These are phyloP conservation scores for Cynaeus angustus DNA, from an alignment of 2,888 invertebrate species.

Conservation along the genomic window DNA sequence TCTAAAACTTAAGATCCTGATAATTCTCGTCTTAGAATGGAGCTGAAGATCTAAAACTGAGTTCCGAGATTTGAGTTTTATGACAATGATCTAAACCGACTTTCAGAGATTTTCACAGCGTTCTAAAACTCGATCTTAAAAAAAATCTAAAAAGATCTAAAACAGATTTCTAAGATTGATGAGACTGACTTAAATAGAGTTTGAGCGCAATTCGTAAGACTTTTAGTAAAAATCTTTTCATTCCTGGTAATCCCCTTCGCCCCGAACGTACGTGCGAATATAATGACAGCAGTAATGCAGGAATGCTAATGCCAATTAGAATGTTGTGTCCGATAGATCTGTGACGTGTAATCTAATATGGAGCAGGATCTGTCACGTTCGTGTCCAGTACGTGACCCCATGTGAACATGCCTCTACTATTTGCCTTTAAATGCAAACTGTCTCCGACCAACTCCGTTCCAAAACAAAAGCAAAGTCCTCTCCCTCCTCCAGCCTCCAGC, in stretches of 20 bases:
- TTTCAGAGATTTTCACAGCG: too few relatives aligned
- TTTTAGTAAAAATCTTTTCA: too few relatives aligned
- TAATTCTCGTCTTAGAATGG: too few relatives aligned
- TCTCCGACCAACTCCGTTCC: conserved; percentile 51
- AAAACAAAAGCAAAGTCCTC: conserved; percentile 27
- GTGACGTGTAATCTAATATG: conserved; percentile 71
- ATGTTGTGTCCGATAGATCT: conserved; percentile 62
- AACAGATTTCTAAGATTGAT: too few relatives aligned
- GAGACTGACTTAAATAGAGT: too few relatives aligned
- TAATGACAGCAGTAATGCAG: conserved; percentile 54
- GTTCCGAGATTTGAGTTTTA: too few relatives aligned
- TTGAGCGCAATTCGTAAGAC: too few relatives aligned
- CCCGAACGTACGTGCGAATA: conserved; percentile 48
- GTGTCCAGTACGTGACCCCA: conserved; percentile 70
- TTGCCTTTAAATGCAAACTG: conserved; percentile 64
- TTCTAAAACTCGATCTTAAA: too few relatives aligned
- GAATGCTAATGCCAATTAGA: conserved; percentile 61
- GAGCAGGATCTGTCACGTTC: conserved; percentile 71
- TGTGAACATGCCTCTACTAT: conserved; percentile 67
- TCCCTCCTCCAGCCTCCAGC: not conserved
- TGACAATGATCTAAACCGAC: too few relatives aligned
- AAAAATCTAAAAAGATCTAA: too few relatives aligned
- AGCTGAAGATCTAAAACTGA: too few relatives aligned
- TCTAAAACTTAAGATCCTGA: too few relatives aligned
- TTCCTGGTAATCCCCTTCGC: not conserved